Conservation (phyloP, 2,797 vertebrate genomes). For the Artibeus lituratus region DNA sequence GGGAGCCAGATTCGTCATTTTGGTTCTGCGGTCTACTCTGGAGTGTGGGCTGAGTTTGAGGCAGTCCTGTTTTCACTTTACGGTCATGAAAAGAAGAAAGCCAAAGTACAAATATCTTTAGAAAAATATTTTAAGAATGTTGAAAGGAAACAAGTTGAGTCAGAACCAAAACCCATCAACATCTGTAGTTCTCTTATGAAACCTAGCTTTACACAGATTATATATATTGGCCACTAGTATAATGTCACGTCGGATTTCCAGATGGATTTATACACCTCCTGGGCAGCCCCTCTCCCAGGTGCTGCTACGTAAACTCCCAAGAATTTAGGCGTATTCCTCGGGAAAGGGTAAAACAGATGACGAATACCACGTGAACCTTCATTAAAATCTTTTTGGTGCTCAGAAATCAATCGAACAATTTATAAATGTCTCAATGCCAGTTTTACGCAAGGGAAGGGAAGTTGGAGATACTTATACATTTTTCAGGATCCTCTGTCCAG, state of each 20-base stretch:
- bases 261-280: neutral
- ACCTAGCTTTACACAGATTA: neutral
- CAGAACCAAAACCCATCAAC: neutral
- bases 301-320: neutral
- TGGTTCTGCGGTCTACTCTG: neutral
- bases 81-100: constrained; percentile 12
- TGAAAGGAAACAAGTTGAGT: constrained; percentile 43
- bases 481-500: neutral
- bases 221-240: neutral
- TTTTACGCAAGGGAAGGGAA: neutral
- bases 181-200: neutral
- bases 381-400: neutral
- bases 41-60: neutral
- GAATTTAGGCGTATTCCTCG: neutral
- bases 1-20: neutral
- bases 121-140: constrained; percentile 33
- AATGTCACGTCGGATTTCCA: neutral
- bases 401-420: neutral
- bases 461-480: neutral
- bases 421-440: neutral
- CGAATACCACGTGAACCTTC: neutral
- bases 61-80: neutral
- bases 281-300: neutral
- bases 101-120: neutral
- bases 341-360: neutral